Evolutionary conservation across 37 sponge, comb jelly and placozoan species (phyloP).

Genomic region (Axinella damicornis): DNA sequence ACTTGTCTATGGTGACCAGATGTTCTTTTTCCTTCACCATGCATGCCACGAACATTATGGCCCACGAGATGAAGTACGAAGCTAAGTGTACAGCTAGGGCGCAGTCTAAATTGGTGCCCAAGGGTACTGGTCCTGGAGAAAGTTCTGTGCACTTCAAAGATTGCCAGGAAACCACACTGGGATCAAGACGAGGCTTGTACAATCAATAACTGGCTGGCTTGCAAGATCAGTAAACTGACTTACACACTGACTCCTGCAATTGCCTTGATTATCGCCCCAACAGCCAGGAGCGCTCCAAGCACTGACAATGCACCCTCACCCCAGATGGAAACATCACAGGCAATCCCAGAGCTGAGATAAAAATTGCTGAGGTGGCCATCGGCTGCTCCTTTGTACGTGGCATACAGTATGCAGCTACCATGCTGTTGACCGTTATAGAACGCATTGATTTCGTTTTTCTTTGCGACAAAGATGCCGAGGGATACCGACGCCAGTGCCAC

Average conservation of each 20-base stretch:
- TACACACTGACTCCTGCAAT: slow-evolving; percentile 11
- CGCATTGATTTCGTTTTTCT: background rate
- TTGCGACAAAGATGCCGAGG: background rate
- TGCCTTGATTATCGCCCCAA: background rate
- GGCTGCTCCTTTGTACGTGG: background rate
- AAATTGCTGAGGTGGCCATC: too few relatives aligned
- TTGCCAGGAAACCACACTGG: too few relatives aligned
- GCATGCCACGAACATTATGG: too few relatives aligned
- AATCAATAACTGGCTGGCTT: too few relatives aligned
- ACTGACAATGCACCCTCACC: background rate
- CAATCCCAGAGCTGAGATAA: background rate
- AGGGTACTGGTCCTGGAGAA: too few relatives aligned
- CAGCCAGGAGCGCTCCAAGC: background rate
- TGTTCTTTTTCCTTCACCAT: too few relatives aligned
- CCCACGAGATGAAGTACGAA: too few relatives aligned
- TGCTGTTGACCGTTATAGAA: background rate
- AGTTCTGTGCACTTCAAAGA: too few relatives aligned
- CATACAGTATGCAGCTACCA: slow-evolving; percentile 14
- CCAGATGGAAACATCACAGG: slow-evolving; percentile 12
- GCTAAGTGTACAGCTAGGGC: too few relatives aligned
- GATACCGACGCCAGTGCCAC: background rate
- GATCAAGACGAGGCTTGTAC: too few relatives aligned
- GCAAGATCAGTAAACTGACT: background rate
- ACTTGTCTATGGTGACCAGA: too few relatives aligned
- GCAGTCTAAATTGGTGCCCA: too few relatives aligned